Evolutionary conservation across 2,797 vertebrate genomes (phyloP).

Genomic region (Emydoidea blandingii): DNA sequence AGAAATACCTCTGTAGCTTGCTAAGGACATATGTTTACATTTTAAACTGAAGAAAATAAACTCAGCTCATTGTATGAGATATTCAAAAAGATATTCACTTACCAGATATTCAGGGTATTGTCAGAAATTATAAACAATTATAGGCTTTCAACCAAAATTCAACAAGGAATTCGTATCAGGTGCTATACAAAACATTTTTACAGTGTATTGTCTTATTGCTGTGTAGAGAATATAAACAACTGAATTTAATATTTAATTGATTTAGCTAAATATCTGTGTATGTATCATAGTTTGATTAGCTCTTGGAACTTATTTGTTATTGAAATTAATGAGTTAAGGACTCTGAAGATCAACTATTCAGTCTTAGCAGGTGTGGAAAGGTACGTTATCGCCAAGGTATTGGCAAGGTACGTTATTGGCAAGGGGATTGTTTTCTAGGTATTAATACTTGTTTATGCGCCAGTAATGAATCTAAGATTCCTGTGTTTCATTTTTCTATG

Average conservation of each 20-base stretch:
- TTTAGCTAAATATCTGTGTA: neutral
- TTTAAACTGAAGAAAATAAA: neutral
- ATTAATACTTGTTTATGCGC: neutral
- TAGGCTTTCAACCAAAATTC: neutral
- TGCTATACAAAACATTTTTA: neutral
- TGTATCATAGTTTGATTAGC: neutral
- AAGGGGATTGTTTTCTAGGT: neutral
- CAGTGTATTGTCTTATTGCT: neutral
- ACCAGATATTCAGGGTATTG: neutral
- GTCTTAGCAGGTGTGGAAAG: neutral
- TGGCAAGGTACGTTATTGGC: neutral
- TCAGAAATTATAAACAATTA: neutral
- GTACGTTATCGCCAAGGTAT: neutral
- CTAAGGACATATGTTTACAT: neutral
- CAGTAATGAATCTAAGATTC: neutral
- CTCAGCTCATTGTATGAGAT: neutral
- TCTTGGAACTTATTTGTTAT: neutral
- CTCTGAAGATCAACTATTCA: neutral
- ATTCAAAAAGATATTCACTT: neutral
- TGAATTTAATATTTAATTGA: neutral
- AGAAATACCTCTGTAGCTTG: neutral
- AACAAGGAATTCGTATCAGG: neutral
- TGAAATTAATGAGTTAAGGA: neutral
- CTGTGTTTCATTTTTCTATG: neutral
- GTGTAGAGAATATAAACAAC: neutral